Conservation (phyloP, 2,797 vertebrate species). For the Fundulus diaphanus region DNA sequence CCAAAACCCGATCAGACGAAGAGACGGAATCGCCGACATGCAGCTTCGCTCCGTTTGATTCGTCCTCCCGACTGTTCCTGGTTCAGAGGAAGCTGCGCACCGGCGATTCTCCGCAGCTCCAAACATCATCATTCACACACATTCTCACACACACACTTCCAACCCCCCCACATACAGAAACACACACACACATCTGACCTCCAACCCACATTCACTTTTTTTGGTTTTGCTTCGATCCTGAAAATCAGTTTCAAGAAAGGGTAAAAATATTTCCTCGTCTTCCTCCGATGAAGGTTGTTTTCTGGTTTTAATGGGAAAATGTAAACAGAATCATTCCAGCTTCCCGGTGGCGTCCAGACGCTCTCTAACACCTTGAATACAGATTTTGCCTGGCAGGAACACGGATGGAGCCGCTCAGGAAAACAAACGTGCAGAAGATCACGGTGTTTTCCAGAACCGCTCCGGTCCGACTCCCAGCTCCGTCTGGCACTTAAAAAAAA, state of each 20-base stretch:
- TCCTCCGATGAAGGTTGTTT: conserved; percentile 55
- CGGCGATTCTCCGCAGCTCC: not conserved
- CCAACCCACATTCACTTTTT: conserved; percentile 57
- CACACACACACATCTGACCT: not conserved
- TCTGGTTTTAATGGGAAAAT: conserved; percentile 57
- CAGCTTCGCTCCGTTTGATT: not conserved
- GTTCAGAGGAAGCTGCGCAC: not conserved
- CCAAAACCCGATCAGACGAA: not conserved
- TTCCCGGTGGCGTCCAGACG: conserved; percentile 41
- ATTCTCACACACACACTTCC: not conserved
- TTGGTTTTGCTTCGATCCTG: conserved; percentile 83
- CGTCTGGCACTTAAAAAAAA: conserved; percentile 48
- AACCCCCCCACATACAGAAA: no score
- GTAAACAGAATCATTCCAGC: conserved; percentile 71
- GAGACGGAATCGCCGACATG: not conserved
- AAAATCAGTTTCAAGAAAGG: conserved; percentile 57
- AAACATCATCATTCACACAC: not conserved
- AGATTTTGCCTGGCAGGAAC: conserved; percentile 38
- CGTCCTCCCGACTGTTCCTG: not conserved
- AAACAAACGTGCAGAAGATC: conserved; percentile 19
- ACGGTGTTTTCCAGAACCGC: conserved; percentile 48
- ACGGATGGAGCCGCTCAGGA: not conserved
- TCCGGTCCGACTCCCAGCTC: conserved; percentile 2
- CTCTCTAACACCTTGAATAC: conserved; percentile 62
- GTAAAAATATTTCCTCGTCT: conserved; percentile 19